phyloP scores from a whole-genome alignment of 2,888 invertebrate species.

The Noctuana brunneofusca region DNA sequence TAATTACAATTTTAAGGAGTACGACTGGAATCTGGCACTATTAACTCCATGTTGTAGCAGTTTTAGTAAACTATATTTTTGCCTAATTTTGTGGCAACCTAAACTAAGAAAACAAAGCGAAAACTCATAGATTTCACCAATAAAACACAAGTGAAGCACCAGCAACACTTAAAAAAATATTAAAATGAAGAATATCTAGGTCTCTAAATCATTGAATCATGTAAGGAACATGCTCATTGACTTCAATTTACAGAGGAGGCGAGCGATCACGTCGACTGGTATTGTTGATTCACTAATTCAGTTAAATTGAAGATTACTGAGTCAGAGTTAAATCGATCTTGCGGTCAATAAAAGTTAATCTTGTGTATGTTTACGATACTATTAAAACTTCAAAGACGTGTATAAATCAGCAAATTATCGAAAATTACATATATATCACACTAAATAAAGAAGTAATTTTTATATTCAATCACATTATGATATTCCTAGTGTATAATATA shows the following conservation, averaged over 20 bases:
- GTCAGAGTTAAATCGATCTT: conserved; percentile 1
- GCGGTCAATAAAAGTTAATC: not conserved
- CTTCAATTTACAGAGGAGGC: conserved; percentile 10
- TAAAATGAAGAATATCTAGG: not conserved
- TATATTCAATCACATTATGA: not conserved
- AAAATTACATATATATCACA: too few relatives aligned
- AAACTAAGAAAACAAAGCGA: not conserved
- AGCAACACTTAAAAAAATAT: not conserved
- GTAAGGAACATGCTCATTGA: conserved; percentile 17
- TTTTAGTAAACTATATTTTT: not conserved
- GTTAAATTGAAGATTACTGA: conserved; percentile 3
- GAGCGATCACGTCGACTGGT: conserved; percentile 7
- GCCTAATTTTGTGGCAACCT: not conserved
- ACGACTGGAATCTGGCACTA: too few relatives aligned
- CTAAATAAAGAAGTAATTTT: not conserved
- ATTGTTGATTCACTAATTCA: not conserved
- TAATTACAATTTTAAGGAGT: too few relatives aligned
- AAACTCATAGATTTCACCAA: not conserved
- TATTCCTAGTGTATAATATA: not conserved
- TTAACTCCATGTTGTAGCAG: not conserved
- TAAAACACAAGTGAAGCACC: not conserved
- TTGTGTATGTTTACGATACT: not conserved
- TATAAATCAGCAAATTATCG: too few relatives aligned
- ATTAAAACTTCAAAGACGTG: not conserved
- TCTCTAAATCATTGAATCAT: not conserved